Conservation (phyloP, 2,797 vertebrate species). For the Rousettus madagascariensis region DNA sequence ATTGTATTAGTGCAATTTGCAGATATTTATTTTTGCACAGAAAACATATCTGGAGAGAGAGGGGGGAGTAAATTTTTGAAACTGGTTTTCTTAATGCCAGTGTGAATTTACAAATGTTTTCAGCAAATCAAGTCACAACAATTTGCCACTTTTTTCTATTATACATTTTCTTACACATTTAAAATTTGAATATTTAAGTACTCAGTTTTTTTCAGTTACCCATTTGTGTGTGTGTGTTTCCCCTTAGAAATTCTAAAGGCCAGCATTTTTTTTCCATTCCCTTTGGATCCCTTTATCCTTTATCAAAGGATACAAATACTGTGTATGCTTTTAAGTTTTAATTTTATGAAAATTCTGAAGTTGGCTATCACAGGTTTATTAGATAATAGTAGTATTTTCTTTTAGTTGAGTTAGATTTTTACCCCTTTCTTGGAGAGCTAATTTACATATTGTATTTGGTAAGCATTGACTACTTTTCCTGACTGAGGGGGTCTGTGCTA, state of each 20-base stretch:
- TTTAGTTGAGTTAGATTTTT: slow-evolving; percentile 32
- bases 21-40: slow-evolving; percentile 81
- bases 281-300: slow-evolving; percentile 43
- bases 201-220: slow-evolving; percentile 69
- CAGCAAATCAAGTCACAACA: slow-evolving; percentile 68
- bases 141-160: slow-evolving; percentile 71
- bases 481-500: slow-evolving; percentile 66
- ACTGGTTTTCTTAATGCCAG: slow-evolving; percentile 71
- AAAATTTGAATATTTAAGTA: slow-evolving; percentile 67
- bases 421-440: slow-evolving; percentile 17
- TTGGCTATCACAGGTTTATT: slow-evolving; percentile 51
- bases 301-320: slow-evolving; percentile 60
- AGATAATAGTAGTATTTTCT: slow-evolving; percentile 49
- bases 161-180: slow-evolving; percentile 62
- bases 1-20: slow-evolving; percentile 82
- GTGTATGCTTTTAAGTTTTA: slow-evolving; percentile 57
- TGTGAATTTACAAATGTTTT: slow-evolving; percentile 75
- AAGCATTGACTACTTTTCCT: slow-evolving; percentile 72
- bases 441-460: slow-evolving; percentile 54
- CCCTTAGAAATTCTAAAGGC: slow-evolving; percentile 63
- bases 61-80: slow-evolving; percentile 73
- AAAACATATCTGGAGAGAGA: slow-evolving; percentile 66
- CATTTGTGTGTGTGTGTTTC: slow-evolving; percentile 52
- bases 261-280: slow-evolving; percentile 59
- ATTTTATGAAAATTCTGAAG: slow-evolving; percentile 68